Evolutionary conservation across 2,888 invertebrate species (phyloP).

Genomic region (Mechanitis mazaeus): DNA sequence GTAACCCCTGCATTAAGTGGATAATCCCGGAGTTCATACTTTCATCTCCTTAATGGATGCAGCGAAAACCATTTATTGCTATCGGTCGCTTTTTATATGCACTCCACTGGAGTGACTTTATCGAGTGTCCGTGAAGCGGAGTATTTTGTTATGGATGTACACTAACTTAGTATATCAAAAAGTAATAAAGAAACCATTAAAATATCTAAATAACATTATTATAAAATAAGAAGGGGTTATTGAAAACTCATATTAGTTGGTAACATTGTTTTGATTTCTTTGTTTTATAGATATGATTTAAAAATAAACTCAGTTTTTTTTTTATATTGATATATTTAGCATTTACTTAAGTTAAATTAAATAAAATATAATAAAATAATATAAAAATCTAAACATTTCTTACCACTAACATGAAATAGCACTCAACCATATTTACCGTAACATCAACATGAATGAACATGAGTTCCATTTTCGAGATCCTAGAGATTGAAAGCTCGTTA

Average conservation of each 20-base stretch:
- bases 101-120: slow-evolving; percentile 43
- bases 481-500: slow-evolving; percentile 29
- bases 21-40: slow-evolving; percentile 68
- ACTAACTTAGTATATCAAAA: neutral
- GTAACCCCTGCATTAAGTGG: slow-evolving; percentile 54
- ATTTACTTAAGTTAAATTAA: too few relatives aligned
- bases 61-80: slow-evolving; percentile 59
- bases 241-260: too few relatives aligned
- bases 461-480: slow-evolving; percentile 11
- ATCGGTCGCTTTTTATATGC: slow-evolving; percentile 50
- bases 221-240: too few relatives aligned
- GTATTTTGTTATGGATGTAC: slow-evolving; percentile 26
- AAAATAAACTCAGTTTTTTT: too few relatives aligned
- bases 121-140: slow-evolving; percentile 31
- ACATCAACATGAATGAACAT: neutral
- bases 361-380: too few relatives aligned
- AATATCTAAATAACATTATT: too few relatives aligned
- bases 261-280: too few relatives aligned
- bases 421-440: neutral
- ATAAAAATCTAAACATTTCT: too few relatives aligned
- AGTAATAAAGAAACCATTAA: neutral
- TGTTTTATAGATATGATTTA: too few relatives aligned
- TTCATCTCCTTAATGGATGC: slow-evolving; percentile 70
- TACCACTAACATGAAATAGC: neutral
- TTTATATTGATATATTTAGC: too few relatives aligned